Evolutionary conservation across 2,797 vertebrate species (phyloP), one percentile per base, ranked within the genome.

Genomic region (Pelobates cultripes): DNA sequence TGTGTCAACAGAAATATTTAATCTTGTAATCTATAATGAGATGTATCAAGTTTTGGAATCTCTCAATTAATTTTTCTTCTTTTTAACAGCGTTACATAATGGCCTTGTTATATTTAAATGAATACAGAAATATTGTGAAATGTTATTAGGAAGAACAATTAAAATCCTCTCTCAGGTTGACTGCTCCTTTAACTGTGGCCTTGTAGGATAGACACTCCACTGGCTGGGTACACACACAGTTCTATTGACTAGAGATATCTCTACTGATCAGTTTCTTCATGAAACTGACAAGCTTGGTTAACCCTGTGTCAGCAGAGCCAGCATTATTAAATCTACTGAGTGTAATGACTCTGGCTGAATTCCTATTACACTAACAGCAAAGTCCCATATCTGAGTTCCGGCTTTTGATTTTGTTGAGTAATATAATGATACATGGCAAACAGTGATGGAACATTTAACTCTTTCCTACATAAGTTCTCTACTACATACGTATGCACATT

Each of bases 321-420:
- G 60, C 70, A 77, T 74, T 70, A 83, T 73, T 70, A 83, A 83
- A 83, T 83, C 76, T 83, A 42, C 81, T 69, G 75, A 73, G 70
- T 73, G 76, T 78, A 83, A 78, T 82, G 76, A 79, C 51, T 73
- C 75, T 63, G 66, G 60, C 44, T 61, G 64, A 78, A 78, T 78
- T 83, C 73, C 70, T 74, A 78, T 83, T 83, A 73, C 75, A 78
- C 75, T 83, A 78, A 83, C 70, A 75, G 75, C 70, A 73, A 83
- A 70, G 73, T 83, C 81, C 77, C 75, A 68, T 70, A 69, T 83
- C 70, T 83, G 71, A 53, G 68, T 78, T 78, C 51, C 64, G 15
- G 80, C 61, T 77, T 82, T 44, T 77, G 80, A 68, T 72, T 77
- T 73, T 70, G 57, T n/a, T 40, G 12, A 73, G 71, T 74, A 70